Evolutionary conservation across 2,888 invertebrate species (phyloP), one percentile per base, ranked within the genome.

Genomic region (Cataglyphis cursor): DNA sequence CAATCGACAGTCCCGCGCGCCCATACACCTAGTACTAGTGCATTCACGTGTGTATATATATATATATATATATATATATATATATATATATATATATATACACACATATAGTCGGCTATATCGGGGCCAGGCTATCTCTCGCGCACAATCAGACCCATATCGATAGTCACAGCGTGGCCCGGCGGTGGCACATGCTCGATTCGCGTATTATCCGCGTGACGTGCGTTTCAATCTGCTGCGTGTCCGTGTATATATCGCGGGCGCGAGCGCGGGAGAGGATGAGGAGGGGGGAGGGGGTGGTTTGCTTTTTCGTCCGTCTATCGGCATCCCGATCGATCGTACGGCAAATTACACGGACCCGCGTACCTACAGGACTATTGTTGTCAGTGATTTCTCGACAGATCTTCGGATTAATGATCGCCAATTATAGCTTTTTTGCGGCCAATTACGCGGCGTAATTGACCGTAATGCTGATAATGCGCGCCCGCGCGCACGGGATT

Each of bases 381-480:
- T 80, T 80, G 78, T 80, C 78, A 70, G 78, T 80, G 72, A 80
- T 59, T 59, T 80, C 78, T 80, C 78, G 73, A 80, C 78, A 80
- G 73, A 80, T 80, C 59, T 80, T 80, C 59, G 59, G 59, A 80
- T 80, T 80, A 80, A 80, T 72, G 73, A 80, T 80, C 44, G 59
- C 24, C 78, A 80, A 80, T 80, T 80, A 72, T 24, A 59, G 59
- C 44, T 70, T 59, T 70, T 59, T 76, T 44, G 57, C 59, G 59
- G 59, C 35, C 78, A 72, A 78, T 78, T 72, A 80, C 24, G 31
- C n/a, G 31, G n/a, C 21, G 73, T 80, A 72, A 59, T 59, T 72
- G 78, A 24, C 38, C 57, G 73, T 78, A 59, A 72, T 78, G 72
- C 44, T 78, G 57, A 59, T 78, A 78, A 70, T 12, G 35, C 28